Evolutionary conservation across 1,140 invertebrate genomes (phyloP), one percentile per base, ranked within the genome.

Genomic region (Agrypnia vestita): DNA sequence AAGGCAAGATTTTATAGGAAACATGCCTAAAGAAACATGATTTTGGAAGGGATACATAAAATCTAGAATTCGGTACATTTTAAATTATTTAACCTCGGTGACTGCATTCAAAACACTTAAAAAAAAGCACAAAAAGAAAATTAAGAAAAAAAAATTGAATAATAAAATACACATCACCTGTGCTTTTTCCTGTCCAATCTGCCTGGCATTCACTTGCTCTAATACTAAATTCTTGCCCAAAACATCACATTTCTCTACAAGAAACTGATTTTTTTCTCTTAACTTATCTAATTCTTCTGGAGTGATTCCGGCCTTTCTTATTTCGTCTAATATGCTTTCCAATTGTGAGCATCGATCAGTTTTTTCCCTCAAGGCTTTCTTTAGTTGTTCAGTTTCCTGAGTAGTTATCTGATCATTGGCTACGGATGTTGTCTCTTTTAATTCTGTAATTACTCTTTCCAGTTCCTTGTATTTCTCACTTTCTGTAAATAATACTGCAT

Each of bases 171-270:
- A 13, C 55, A 35, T 80, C 84, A 89, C 86, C 87, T 89, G 85
- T 84, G 88, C 84, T 55, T 92, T 90, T 90, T 94, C 88, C 82
- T 86, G 83, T 76, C 87, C 85, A 72, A 90, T 86, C 85, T 88
- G 86, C 80, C 89, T 90, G 7, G 90, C 86, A 71, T 87, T 90
- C 3, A 88, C 88, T 79, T 92, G 88, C 79, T 93, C 90, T 80
- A 91, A 87, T 6, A 91, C 83, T 64, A 93, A 85, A 86, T 88
- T 92, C 49, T 90, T 90, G n/a, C 91, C 90, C 21, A 93, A 84
- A 64, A 92, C 89, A 79, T 93, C 91, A 79, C 91, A 93, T 85
- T 91, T 92, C 80, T 92, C 91, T 62, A 89, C 86, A 21, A 91
- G 85, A 81, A 91, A 91, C 47, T 80, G 86, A n/a, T 90, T 86